These are phyloP conservation scores for Hydrozoanthus tunicans DNA, from an alignment of 64 coral and sea anemone species.

Conservation along the genomic window DNA sequence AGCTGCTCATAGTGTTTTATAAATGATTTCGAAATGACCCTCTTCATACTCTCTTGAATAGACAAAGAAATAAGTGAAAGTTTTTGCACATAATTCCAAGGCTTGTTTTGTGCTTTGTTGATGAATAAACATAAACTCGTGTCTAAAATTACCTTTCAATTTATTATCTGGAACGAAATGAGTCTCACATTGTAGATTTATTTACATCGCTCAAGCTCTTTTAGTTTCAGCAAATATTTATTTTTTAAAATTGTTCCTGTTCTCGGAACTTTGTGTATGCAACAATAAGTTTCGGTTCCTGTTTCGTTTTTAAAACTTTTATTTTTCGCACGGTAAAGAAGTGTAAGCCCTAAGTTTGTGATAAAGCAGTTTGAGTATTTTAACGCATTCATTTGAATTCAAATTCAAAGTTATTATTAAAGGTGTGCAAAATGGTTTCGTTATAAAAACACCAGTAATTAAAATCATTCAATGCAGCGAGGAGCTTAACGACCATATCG, in stretches of 20 bases:
- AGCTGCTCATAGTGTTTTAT: no score
- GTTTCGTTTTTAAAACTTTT: no score
- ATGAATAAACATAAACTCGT: background rate
- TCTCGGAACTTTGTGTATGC: background rate
- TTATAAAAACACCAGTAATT: background rate
- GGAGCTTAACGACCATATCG: background rate
- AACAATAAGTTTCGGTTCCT: no score
- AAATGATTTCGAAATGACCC: no score
- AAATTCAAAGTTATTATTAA: background rate
- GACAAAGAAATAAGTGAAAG: background rate
- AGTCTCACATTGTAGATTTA: background rate
- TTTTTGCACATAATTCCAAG: background rate
- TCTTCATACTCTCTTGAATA: background rate
- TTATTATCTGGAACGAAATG: constrained; percentile 10
- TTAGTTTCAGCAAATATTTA: background rate
- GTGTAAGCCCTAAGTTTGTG: no score
- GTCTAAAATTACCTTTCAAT: background rate
- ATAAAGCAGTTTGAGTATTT: no score
- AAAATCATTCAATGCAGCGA: no score
- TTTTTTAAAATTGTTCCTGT: background rate
- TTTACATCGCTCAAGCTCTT: background rate
- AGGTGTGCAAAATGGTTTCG: background rate
- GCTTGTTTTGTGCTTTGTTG: background rate
- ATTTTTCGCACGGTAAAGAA: no score
- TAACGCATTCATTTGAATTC: background rate